A percentile compares a stretch with the other conserved stretches of the same genome.
Evolutionary conservation across 2,888 invertebrate genomes (phyloP).

Genomic region (Idaea aversata): DNA sequence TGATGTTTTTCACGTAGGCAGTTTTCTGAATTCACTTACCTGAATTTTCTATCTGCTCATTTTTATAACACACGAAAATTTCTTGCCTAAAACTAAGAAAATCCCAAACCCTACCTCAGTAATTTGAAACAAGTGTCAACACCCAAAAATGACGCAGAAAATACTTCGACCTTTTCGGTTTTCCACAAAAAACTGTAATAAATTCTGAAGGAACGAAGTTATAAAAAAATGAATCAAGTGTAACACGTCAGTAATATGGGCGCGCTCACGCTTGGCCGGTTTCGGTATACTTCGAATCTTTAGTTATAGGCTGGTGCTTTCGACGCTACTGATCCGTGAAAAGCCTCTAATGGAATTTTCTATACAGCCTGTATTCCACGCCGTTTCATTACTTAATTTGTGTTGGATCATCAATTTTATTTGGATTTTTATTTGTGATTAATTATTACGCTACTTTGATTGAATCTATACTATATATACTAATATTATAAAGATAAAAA

Average conservation of each 20-base stretch:
- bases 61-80: background rate
- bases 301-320: constrained; percentile 34
- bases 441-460: background rate
- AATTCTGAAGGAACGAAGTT: constrained; percentile 26
- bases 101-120: background rate
- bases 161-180: background rate
- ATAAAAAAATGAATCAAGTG: constrained; percentile 31
- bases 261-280: constrained; percentile 28
- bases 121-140: constrained; percentile 1
- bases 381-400: constrained; percentile 24
- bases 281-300: constrained; percentile 22
- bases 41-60: background rate
- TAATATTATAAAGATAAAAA: too few relatives aligned
- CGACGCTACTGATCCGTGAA: constrained; percentile 36
- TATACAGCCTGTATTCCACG: constrained; percentile 29
- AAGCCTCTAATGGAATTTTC: constrained; percentile 40
- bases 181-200: constrained; percentile 10
- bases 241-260: constrained; percentile 27
- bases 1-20: too few relatives aligned
- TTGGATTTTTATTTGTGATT: background rate
- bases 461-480: too few relatives aligned
- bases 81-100: background rate
- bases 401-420: background rate
- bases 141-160: background rate
- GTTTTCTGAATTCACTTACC: background rate